Percentiles rank a stretch among this genome's conserved stretches.
Conservation (phyloP, 2,888 invertebrate species). For the Chesias legatella region DNA sequence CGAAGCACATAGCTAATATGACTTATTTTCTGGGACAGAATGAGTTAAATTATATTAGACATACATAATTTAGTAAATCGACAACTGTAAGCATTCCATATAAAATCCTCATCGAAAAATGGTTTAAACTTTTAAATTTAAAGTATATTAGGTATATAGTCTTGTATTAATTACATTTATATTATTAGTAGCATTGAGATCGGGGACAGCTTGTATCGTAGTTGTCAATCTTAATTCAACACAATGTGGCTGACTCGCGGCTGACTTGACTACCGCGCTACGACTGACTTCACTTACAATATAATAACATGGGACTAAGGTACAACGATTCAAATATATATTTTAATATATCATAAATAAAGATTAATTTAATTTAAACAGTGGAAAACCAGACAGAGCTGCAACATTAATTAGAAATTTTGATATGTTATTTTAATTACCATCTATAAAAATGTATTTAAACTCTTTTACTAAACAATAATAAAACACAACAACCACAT, state of each 20-base stretch:
- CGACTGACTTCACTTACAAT: slow-evolving; percentile 20
- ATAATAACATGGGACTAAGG: slow-evolving; percentile 22
- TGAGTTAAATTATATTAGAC: slow-evolving; percentile 30
- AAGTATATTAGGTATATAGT: slow-evolving; percentile 22
- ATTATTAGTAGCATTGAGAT: slow-evolving; percentile 31
- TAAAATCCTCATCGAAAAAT: slow-evolving; percentile 26
- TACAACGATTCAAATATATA: slow-evolving; percentile 20
- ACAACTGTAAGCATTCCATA: slow-evolving; percentile 30
- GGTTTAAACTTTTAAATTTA: slow-evolving; percentile 22
- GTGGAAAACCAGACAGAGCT: slow-evolving; percentile 21
- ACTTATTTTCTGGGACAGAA: slow-evolving; percentile 55
- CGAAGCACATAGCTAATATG: slow-evolving; percentile 52
- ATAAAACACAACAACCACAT: slow-evolving; percentile 52
- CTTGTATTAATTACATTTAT: slow-evolving; percentile 23
- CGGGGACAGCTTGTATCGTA: slow-evolving; percentile 39
- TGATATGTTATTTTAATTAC: slow-evolving; percentile 30
- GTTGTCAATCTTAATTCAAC: slow-evolving; percentile 38
- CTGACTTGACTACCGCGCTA: slow-evolving; percentile 12
- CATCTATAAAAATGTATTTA: slow-evolving; percentile 25
- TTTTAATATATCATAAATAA: slow-evolving; percentile 13
- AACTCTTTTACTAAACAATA: slow-evolving; percentile 32
- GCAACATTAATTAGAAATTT: slow-evolving; percentile 25
- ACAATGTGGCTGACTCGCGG: slow-evolving; percentile 28
- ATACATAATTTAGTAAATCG: slow-evolving; percentile 19
- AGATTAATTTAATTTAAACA: slow-evolving; percentile 12